A percentile compares a stretch with the other conserved stretches of the same genome.
Conservation (phyloP, 2,797 vertebrate genomes). For the Syngnathus acus region DNA sequence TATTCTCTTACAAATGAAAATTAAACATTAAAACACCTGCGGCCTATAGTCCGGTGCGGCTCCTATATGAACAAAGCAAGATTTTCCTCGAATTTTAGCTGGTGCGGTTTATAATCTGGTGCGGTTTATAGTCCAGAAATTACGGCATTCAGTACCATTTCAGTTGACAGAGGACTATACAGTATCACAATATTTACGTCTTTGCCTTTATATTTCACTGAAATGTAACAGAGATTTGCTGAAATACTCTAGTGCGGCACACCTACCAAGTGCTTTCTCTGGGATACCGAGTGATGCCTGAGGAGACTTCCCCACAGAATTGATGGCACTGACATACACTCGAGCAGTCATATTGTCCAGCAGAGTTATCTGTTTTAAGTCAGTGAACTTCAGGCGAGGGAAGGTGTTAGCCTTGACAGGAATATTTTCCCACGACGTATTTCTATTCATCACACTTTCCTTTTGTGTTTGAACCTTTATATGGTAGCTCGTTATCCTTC, state of each 20-base stretch:
- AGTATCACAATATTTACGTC: not conserved
- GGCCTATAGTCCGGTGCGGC: no score
- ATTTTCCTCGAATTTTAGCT: no score
- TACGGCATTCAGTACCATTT: no score
- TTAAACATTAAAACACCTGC: no score
- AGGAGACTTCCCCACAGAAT: constrained; percentile 72
- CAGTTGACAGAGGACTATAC: not conserved
- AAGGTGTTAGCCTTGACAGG: constrained; percentile 23
- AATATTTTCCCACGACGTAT: constrained; percentile 7
- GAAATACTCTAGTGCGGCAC: not conserved
- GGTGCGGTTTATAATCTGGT: no score
- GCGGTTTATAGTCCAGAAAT: no score
- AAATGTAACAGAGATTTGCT: not conserved
- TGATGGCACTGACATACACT: constrained; percentile 66
- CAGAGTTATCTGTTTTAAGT: constrained; percentile 21
- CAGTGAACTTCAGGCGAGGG: constrained; percentile 29
- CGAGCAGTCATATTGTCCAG: not conserved
- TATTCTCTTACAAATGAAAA: no score
- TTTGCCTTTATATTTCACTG: not conserved
- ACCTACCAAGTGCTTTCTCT: constrained; percentile 42
- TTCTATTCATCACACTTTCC: constrained; percentile 9
- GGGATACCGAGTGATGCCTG: constrained; percentile 61
- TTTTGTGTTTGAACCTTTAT: constrained; percentile 38
- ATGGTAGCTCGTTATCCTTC: constrained; percentile 72
- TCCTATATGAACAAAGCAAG: no score